Percentiles rank a stretch among this genome's conserved stretches.
Evolutionary conservation across 2,797 vertebrate genomes (phyloP).

Genomic region (Ceyx erithaca): DNA sequence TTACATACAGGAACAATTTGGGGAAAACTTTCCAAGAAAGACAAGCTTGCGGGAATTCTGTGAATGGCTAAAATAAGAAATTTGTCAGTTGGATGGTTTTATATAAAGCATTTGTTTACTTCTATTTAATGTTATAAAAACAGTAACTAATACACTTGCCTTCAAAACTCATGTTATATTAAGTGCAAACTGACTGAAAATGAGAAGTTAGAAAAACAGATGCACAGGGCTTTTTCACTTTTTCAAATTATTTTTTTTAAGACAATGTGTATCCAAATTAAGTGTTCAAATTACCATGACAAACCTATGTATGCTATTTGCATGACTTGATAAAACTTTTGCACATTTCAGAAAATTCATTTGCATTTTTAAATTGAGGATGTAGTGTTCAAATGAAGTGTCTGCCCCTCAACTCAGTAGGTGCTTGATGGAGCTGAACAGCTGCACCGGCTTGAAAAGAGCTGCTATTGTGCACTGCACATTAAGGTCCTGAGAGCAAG

Average conservation of each 20-base stretch:
- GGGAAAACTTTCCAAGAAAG: background rate
- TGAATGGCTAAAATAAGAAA: background rate
- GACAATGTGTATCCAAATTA: background rate
- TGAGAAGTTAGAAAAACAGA: background rate
- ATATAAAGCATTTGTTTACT: background rate
- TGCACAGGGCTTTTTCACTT: background rate
- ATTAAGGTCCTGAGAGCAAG: conserved; percentile 57
- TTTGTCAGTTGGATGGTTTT: background rate
- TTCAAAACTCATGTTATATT: background rate
- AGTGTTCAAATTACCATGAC: conserved; percentile 16
- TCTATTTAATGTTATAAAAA: background rate
- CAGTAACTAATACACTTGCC: background rate
- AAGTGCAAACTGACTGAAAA: background rate
- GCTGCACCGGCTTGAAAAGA: conserved; percentile 69
- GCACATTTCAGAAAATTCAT: conserved; percentile 59
- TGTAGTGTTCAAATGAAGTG: conserved; percentile 47
- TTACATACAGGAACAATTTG: background rate
- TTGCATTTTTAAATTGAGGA: conserved; percentile 46
- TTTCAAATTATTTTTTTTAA: background rate
- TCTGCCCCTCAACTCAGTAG: conserved; percentile 73
- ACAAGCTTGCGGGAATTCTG: background rate
- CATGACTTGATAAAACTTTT: conserved; percentile 42
- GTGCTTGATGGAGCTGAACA: conserved; percentile 67
- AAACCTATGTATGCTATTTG: conserved; percentile 9
- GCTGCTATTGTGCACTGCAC: conserved; percentile 51